Evolutionary conservation across 2,888 invertebrate species (phyloP), one percentile per base, ranked within the genome.

Genomic region (Alloplasta piceator): DNA sequence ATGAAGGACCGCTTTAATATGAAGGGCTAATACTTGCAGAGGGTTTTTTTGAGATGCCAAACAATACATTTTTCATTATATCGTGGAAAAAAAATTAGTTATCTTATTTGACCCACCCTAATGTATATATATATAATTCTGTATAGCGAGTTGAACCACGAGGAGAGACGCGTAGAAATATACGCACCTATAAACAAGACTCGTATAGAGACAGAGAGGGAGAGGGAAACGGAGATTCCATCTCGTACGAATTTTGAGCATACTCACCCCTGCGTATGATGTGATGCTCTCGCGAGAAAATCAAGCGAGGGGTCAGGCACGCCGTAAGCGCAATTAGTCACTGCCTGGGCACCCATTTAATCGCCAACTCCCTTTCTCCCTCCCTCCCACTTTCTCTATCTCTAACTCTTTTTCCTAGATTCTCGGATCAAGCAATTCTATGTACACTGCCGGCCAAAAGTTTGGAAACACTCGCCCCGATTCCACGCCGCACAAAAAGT

Each of bases 111-210:
- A 1, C 26, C 26, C 26, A n/a, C n/a, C n/a, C n/a, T n/a, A n/a
- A n/a, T n/a, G n/a, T n/a, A n/a, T n/a, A 26, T 26, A 26, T 26
- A 3, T 26, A 26, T 26, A 26, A 26, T 26, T 26, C 26, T 26
- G 26, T 26, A 26, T 3, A 26, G 26, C 26, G 26, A 26, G 3
- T 26, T 26, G 41, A 60, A 46, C 60, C 12, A 26, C 52, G 16
- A 9, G 26, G 48, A 14, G 61, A 12, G 6, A 14, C 58, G 48
- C 63, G 64, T 41, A 61, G 55, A 66, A 60, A 71, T 78, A 75
- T 75, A 82, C 78, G 81, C 80, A 80, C 80, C 82, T 82, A 84
- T 81, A 83, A 84, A 83, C 84, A 84, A 84, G 78, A 60, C 67
- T 12, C 5, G n/a, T 7, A 38, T 43, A 48, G 50, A 36, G 64